Evolutionary conservation across 92 coral and sea anemone genomes (phyloP).

Genomic region (Scolanthus callimorphus): DNA sequence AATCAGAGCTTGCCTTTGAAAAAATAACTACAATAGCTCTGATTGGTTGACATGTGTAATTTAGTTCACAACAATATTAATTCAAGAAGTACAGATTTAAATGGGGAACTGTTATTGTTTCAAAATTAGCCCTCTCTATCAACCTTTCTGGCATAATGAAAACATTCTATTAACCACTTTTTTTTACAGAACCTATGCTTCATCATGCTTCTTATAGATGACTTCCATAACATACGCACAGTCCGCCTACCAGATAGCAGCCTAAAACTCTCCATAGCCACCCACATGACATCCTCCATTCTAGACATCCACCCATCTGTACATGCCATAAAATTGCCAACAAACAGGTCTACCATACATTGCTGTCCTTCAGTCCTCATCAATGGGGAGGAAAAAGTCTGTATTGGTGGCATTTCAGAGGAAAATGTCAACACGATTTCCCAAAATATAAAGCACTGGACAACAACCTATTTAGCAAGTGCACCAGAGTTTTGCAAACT

Average conservation of each 20-base stretch:
- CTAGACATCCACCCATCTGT: slow-evolving; percentile 33
- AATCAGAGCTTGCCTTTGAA: no score
- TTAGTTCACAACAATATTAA: no score
- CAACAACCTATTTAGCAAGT: background rate
- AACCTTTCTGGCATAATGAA: no score
- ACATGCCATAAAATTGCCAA: slow-evolving; percentile 13
- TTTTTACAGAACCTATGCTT: slow-evolving; percentile 7
- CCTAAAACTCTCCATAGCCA: slow-evolving; percentile 45
- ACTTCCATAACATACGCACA: slow-evolving; percentile 48
- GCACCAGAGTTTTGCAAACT: background rate
- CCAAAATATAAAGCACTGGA: background rate
- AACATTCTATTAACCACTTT: no score
- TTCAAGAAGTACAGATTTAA: no score
- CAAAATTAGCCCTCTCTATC: no score
- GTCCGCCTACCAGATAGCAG: slow-evolving; percentile 26
- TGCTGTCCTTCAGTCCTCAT: background rate
- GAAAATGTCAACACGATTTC: background rate
- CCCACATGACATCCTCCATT: slow-evolving; percentile 46
- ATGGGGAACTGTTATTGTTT: no score
- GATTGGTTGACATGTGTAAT: no score
- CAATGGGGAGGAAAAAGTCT: slow-evolving; percentile 7
- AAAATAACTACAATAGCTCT: no score
- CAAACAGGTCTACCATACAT: slow-evolving; percentile 4
- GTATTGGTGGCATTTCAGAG: slow-evolving; percentile 22
- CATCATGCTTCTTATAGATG: slow-evolving; percentile 29